Conservation (phyloP, 2,113 vertebrate species). For the Gasterosteus aculeatus region DNA sequence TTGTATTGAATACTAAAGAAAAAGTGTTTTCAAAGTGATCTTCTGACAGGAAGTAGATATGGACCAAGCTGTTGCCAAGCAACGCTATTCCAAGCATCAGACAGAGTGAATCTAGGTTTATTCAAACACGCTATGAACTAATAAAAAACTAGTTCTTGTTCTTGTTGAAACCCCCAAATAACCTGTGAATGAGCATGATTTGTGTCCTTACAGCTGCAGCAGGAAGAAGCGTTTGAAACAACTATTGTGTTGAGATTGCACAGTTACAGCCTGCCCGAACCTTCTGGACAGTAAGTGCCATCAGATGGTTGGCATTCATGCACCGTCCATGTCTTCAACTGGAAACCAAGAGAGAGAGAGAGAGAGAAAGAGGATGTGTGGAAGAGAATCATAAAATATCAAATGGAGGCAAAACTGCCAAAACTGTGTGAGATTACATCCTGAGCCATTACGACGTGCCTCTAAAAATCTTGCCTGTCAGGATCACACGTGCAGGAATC, state of each 20-base stretch:
- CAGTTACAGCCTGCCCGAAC: constrained; percentile 31
- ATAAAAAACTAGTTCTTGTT: not conserved
- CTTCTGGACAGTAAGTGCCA: constrained; percentile 57
- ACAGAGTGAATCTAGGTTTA: not conserved
- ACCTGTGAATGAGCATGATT: not conserved
- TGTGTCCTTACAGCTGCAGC: not conserved
- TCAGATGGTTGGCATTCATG: constrained; percentile 71
- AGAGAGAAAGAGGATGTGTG: constrained; percentile 4
- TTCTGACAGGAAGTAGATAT: not conserved
- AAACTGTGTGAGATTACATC: constrained; percentile 12
- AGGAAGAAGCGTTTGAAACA: constrained; percentile 11
- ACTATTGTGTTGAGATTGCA: constrained; percentile 23
- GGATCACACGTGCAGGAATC: constrained; percentile 18
- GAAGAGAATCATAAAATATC: constrained; percentile 37
- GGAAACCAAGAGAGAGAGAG: constrained; percentile 22
- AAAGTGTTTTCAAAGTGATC: not conserved
- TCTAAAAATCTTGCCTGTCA: not conserved
- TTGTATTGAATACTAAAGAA: not conserved
- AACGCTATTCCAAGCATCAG: not conserved
- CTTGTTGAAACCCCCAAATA: not conserved
- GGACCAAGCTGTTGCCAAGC: constrained; percentile 1
- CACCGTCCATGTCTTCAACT: constrained; percentile 24
- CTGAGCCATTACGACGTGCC: not conserved
- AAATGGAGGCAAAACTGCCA: constrained; percentile 5
- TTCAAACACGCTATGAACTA: not conserved